These are phyloP conservation scores for Pogonophryne albipinna DNA, from an alignment of 2,797 vertebrate genomes.

Conservation along the genomic window DNA sequence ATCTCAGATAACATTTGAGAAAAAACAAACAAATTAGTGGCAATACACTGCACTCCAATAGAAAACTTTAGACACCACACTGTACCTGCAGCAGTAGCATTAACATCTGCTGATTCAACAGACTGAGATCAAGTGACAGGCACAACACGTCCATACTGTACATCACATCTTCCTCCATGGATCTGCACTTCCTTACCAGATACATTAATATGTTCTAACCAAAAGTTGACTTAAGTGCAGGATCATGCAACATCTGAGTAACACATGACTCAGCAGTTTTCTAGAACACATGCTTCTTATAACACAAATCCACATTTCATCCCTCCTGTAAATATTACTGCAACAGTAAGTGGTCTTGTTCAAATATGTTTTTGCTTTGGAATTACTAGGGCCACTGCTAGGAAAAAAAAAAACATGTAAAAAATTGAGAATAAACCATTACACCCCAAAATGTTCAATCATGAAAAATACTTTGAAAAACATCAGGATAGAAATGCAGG, in stretches of 20 bases:
- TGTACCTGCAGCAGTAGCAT: slow-evolving; percentile 33
- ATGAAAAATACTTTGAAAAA: too few relatives aligned
- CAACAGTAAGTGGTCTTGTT: not conserved
- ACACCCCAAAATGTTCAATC: too few relatives aligned
- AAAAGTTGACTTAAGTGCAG: not conserved
- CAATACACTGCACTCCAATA: slow-evolving; percentile 20
- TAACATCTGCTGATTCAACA: slow-evolving; percentile 5
- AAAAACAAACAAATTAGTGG: not conserved
- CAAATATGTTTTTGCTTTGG: not conserved
- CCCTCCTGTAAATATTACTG: not conserved
- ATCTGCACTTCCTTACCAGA: not conserved
- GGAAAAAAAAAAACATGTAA: not conserved
- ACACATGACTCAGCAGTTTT: not conserved
- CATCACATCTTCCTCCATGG: not conserved
- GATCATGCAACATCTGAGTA: not conserved
- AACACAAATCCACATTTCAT: not conserved
- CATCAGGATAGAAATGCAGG: too few relatives aligned
- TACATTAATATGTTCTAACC: not conserved
- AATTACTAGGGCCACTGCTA: not conserved
- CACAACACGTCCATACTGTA: not conserved
- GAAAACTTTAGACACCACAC: slow-evolving; percentile 19
- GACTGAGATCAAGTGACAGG: not conserved
- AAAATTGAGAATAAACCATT: not conserved
- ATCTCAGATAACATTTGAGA: not conserved
- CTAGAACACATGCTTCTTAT: not conserved